These are phyloP conservation scores for Egretta garzetta DNA, from an alignment of 2,113 vertebrate species.

Conservation along the genomic window DNA sequence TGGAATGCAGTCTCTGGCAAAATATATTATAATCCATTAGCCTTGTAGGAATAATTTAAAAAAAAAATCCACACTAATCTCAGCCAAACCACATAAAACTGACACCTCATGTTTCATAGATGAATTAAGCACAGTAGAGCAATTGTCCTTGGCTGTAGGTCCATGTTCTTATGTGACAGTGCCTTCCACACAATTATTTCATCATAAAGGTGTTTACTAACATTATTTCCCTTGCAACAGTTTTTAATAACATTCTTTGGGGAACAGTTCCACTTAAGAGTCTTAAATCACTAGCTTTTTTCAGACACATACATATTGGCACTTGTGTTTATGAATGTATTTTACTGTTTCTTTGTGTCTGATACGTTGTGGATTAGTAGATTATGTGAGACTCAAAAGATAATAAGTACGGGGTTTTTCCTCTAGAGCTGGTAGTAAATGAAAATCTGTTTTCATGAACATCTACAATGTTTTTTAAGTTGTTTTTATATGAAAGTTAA, in stretches of 20 bases:
- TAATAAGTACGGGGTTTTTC: not conserved
- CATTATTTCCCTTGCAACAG: not conserved
- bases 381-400: not conserved
- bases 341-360: constrained; percentile 4
- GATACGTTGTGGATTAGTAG: not conserved
- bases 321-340: constrained; percentile 34
- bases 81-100: constrained; percentile 25
- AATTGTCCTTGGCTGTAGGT: constrained; percentile 49
- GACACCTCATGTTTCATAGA: constrained; percentile 1
- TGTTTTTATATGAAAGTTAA: not conserved
- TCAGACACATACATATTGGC: not conserved
- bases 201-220: constrained; percentile 39
- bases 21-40: constrained; percentile 35
- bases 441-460: constrained; percentile 39
- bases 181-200: constrained; percentile 10
- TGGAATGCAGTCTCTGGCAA: constrained; percentile 54
- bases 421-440: constrained; percentile 6
- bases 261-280: constrained; percentile 12
- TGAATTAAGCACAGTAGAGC: not conserved
- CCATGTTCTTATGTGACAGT: not conserved
- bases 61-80: not conserved
- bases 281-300: constrained; percentile 36
- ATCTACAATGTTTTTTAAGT: not conserved
- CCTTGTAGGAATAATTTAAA: not conserved
- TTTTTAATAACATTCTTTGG: constrained; percentile 19